Conservation (phyloP, 2,113 vertebrate genomes). For the Nothobranchius furzeri region DNA sequence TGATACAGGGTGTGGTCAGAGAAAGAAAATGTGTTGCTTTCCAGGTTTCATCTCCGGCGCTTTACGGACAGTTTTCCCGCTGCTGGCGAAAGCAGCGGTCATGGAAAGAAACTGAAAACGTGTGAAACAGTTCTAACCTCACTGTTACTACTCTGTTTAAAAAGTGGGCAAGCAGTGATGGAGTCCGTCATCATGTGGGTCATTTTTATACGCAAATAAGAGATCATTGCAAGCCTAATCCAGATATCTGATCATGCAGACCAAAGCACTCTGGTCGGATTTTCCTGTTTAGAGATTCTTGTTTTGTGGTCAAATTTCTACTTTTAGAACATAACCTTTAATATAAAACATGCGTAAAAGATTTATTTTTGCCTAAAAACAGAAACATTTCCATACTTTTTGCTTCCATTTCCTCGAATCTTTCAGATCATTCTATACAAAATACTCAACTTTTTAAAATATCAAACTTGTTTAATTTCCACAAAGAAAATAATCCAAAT, state of each 20-base stretch:
- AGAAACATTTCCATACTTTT: too few species aligned
- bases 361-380: too few species aligned
- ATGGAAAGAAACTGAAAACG: constrained; percentile 29
- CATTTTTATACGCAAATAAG: not conserved
- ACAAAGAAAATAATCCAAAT: too few species aligned
- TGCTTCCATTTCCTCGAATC: too few species aligned
- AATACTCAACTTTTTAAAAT: not conserved
- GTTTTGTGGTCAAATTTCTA: not conserved
- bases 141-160: constrained; percentile 4
- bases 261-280: too few species aligned
- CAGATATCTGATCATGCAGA: constrained; percentile 33
- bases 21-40: constrained; percentile 39
- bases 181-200: constrained; percentile 10
- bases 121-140: constrained; percentile 19
- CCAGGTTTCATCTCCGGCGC: constrained; percentile 41
- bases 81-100: not conserved
- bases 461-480: too few species aligned
- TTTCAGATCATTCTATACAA: not conserved
- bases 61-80: constrained; percentile 16
- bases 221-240: constrained; percentile 92
- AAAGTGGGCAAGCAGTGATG: not conserved
- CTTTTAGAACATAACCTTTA: not conserved
- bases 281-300: not conserved
- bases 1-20: constrained; percentile 82
- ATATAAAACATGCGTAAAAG: too few species aligned